Percentiles rank a stretch among this genome's conserved stretches.
Evolutionary conservation across 2,888 invertebrate species (phyloP).

Genomic region (Cyclophora albipunctata): DNA sequence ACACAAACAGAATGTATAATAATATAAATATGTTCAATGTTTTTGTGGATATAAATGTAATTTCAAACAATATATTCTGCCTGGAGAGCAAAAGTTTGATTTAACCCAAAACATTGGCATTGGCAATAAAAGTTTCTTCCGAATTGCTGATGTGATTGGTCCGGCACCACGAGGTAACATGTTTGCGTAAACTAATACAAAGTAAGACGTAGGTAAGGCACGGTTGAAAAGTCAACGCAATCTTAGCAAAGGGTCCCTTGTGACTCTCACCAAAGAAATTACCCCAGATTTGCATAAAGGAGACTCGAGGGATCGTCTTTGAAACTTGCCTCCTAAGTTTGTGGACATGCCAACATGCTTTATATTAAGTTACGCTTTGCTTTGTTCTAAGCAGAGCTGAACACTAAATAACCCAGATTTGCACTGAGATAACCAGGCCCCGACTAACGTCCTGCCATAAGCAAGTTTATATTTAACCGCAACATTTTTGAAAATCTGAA

Average conservation of each 20-base stretch:
- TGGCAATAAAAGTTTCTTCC: constrained; percentile 9
- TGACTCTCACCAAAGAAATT: constrained; percentile 66
- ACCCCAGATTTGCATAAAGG: constrained; percentile 69
- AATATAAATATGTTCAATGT: too few relatives aligned
- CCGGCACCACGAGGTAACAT: constrained; percentile 16
- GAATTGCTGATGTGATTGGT: constrained; percentile 22
- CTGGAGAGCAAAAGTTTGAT: too few relatives aligned
- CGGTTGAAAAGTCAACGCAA: constrained; percentile 58
- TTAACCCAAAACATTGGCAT: background rate
- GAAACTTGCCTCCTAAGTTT: constrained; percentile 58
- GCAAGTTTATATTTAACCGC: constrained; percentile 17
- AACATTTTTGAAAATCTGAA: background rate
- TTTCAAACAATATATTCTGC: background rate
- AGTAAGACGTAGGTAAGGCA: constrained; percentile 40
- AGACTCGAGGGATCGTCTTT: constrained; percentile 62
- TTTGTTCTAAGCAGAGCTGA: constrained; percentile 40
- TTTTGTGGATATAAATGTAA: background rate
- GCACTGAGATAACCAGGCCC: constrained; percentile 33
- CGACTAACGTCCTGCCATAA: constrained; percentile 9
- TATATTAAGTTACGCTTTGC: constrained; percentile 58
- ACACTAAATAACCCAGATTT: constrained; percentile 37
- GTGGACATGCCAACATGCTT: constrained; percentile 59
- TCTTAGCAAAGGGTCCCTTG: constrained; percentile 57
- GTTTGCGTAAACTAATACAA: constrained; percentile 37
- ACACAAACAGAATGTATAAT: too few relatives aligned